These are phyloP conservation scores for Neopelma chrysocephalum DNA, from an alignment of 2,797 vertebrate species.

Conservation along the genomic window DNA sequence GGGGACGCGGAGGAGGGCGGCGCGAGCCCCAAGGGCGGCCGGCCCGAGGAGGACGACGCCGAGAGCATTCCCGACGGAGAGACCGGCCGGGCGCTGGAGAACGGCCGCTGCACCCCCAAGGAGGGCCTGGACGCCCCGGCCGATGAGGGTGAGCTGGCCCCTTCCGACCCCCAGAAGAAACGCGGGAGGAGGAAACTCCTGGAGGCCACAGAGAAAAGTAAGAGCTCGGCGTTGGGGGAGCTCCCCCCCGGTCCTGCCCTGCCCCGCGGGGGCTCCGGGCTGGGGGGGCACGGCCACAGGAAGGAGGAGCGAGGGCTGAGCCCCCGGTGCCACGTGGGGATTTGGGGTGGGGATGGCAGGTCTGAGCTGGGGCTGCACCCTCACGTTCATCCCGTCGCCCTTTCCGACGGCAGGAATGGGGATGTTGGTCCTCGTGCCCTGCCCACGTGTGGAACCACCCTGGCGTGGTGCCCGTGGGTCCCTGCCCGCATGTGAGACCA, in stretches of 20 bases:
- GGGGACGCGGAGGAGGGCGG: conserved; percentile 74
- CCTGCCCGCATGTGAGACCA: not conserved
- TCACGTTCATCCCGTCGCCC: fast-evolving
- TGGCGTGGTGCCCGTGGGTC: not conserved
- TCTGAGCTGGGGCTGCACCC: not conserved
- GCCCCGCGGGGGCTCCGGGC: not conserved
- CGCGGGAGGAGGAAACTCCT: conserved; percentile 85
- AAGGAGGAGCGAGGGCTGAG: not conserved
- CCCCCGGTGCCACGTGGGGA: fast-evolving
- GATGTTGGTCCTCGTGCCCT: not conserved
- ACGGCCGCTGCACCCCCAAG: conserved; percentile 82
- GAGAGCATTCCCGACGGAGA: conserved; percentile 71
- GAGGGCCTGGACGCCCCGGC: conserved; percentile 81
- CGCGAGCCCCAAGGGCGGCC: conserved; percentile 67
- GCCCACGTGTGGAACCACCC: not conserved
- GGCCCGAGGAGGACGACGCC: conserved; percentile 75
- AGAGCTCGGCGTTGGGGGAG: conserved; percentile 70
- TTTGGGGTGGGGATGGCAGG: not conserved
- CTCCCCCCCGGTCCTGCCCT: not conserved
- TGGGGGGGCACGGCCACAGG: not conserved
- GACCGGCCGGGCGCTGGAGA: conserved; percentile 81
- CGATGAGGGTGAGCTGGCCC: conserved; percentile 80
- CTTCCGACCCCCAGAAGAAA: conserved; percentile 79
- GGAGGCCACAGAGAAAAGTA: conserved; percentile 87
- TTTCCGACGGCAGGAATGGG: not conserved